Conservation (phyloP, 2,113 vertebrate genomes). For the Malurus elegans region DNA sequence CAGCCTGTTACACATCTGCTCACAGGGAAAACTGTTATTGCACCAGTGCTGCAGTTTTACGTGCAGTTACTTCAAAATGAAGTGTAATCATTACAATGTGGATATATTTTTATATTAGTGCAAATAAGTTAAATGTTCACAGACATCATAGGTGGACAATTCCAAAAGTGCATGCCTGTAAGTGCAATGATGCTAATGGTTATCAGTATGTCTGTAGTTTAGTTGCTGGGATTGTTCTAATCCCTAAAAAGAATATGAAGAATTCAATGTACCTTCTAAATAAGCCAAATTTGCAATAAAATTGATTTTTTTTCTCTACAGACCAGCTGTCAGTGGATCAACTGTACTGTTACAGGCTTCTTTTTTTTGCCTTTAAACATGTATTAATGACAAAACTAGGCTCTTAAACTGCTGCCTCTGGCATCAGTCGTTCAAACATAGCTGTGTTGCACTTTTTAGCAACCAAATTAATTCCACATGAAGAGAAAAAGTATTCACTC, state of each 20-base stretch:
- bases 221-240: not conserved
- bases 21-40: not conserved
- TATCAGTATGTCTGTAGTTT: not conserved
- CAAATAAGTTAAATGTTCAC: not conserved
- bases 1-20: not conserved
- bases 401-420: conserved; percentile 54
- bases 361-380: not conserved
- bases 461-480: conserved; percentile 74
- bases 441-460: conserved; percentile 60
- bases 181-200: not conserved
- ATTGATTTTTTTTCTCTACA: not conserved
- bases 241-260: not conserved
- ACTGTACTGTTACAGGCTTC: not conserved
- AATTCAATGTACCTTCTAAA: not conserved
- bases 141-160: not conserved
- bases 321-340: conserved; percentile 17
- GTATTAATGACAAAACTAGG: conserved; percentile 49
- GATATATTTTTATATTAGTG: not conserved
- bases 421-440: conserved; percentile 38
- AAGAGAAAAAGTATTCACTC: conserved; percentile 65
- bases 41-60: not conserved
- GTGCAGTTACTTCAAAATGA: not conserved
- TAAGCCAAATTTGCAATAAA: conserved; percentile 4
- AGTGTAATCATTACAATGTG: not conserved
- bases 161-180: not conserved